These are phyloP conservation scores for Sycobia sp. DNA, from an alignment of 1,140 invertebrate species.

Conservation along the genomic window DNA sequence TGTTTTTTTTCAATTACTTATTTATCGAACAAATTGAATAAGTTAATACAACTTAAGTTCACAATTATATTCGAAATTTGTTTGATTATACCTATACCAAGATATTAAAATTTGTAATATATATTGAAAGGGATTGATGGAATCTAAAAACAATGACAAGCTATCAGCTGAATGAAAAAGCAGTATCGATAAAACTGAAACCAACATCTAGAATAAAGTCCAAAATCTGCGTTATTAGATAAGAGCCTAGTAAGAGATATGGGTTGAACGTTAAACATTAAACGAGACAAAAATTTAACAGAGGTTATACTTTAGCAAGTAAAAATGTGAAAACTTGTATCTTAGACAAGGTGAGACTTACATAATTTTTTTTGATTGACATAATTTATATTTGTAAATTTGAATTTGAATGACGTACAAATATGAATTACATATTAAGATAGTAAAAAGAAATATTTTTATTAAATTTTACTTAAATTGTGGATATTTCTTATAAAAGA, in stretches of 20 bases:
- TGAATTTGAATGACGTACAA: background rate
- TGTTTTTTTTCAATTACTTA: too few relatives aligned
- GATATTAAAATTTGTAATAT: too few relatives aligned
- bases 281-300: background rate
- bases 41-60: too few relatives aligned
- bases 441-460: too few relatives aligned
- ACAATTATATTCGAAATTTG: too few relatives aligned
- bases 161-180: background rate
- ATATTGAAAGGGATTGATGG: too few relatives aligned
- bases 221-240: conserved; percentile 7
- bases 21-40: too few relatives aligned
- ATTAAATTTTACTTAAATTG: too few relatives aligned
- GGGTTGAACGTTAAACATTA: conserved; percentile 14
- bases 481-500: too few relatives aligned
- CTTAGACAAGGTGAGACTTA: conserved; percentile 16
- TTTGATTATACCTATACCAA: too few relatives aligned
- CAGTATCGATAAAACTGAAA: background rate
- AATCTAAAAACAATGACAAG: conserved; percentile 15
- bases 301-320: conserved; percentile 15
- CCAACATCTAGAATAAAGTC: background rate
- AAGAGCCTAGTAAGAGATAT: conserved; percentile 7
- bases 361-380: conserved; percentile 10
- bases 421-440: background rate
- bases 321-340: conserved; percentile 11
- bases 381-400: background rate